phyloP scores from a whole-genome alignment of 1,140 invertebrate genomes.

The Drosophila ambigua region DNA sequence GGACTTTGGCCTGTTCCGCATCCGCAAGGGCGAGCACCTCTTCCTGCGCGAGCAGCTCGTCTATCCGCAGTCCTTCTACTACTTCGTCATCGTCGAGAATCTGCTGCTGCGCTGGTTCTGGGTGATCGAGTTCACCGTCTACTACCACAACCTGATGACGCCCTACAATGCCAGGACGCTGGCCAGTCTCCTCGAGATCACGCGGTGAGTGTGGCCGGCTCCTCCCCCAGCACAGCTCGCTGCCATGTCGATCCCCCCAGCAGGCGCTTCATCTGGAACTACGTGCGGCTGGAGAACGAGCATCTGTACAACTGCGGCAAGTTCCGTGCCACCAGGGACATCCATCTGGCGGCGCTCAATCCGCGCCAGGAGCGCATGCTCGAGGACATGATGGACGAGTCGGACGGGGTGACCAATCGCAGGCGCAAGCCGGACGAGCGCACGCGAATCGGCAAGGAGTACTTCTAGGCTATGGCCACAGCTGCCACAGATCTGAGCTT shows the following conservation, averaged over 20 bases:
- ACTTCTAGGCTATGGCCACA: conserved; percentile 48
- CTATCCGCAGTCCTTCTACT: conserved; percentile 94
- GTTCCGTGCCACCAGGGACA: conserved; percentile 68
- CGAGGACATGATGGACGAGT: conserved; percentile 66
- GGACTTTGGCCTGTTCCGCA: conserved; percentile 98
- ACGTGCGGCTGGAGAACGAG: conserved; percentile 58
- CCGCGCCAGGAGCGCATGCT: conserved; percentile 60
- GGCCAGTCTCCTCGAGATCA: conserved; percentile 65
- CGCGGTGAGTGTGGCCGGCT: conserved; percentile 50
- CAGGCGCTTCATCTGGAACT: conserved; percentile 81
- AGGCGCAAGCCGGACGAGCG: conserved; percentile 23
- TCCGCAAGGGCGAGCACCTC: conserved; percentile 90
- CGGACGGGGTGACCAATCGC: conserved; percentile 35
- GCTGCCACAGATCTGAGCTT: too few relatives aligned
- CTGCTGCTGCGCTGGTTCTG: conserved; percentile 97
- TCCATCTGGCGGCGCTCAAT: conserved; percentile 60
- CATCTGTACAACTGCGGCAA: conserved; percentile 66
- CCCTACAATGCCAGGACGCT: conserved; percentile 60
- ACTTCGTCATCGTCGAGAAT: conserved; percentile 98
- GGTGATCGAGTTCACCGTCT: conserved; percentile 92
- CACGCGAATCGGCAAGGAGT: conserved; percentile 57
- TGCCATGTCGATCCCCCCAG: not conserved
- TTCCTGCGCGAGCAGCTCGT: conserved; percentile 90
- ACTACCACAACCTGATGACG: conserved; percentile 85
- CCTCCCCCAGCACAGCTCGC: too few relatives aligned